Conservation (phyloP, 2,888 invertebrate genomes). For the Acrobeloides nanus region DNA sequence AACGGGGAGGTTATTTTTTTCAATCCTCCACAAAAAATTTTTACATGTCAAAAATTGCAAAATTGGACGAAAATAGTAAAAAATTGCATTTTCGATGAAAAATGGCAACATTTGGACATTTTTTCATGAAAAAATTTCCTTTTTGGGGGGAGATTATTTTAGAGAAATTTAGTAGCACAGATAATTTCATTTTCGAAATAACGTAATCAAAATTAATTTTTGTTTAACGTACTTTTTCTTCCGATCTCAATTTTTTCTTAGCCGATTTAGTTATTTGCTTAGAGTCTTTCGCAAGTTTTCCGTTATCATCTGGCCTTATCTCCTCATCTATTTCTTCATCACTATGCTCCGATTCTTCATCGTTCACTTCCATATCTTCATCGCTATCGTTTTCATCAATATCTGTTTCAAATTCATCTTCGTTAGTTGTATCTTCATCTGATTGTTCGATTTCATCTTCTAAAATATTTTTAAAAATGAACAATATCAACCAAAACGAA, state of each 20-base stretch:
- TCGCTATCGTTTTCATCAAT: constrained; percentile 28
- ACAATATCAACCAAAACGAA: not conserved
- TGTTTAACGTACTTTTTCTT: too few species aligned
- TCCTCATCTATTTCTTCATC: constrained; percentile 8
- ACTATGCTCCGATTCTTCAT: constrained; percentile 12
- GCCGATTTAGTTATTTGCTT: constrained; percentile 37
- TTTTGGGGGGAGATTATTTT: too few species aligned
- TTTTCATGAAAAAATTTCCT: too few species aligned
- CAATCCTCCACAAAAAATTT: too few species aligned
- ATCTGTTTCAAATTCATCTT: constrained; percentile 30
- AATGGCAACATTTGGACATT: too few species aligned
- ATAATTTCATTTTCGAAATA: too few species aligned
- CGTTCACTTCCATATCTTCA: constrained; percentile 9
- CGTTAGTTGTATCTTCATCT: constrained; percentile 42
- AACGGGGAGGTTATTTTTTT: too few species aligned
- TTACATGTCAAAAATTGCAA: not conserved
- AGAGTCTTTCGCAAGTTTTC: constrained; percentile 9
- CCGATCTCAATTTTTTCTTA: constrained; percentile 6
- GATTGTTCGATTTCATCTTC: constrained; percentile 29
- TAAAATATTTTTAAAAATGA: constrained; percentile 5
- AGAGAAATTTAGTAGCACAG: too few species aligned
- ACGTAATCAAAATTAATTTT: too few species aligned
- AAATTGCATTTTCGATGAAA: too few species aligned
- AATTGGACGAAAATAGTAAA: not conserved
- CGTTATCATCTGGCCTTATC: not conserved